Base-by-base conservation (phyloP, 2,113 vertebrate species). In the Lonchura striata region DNA sequence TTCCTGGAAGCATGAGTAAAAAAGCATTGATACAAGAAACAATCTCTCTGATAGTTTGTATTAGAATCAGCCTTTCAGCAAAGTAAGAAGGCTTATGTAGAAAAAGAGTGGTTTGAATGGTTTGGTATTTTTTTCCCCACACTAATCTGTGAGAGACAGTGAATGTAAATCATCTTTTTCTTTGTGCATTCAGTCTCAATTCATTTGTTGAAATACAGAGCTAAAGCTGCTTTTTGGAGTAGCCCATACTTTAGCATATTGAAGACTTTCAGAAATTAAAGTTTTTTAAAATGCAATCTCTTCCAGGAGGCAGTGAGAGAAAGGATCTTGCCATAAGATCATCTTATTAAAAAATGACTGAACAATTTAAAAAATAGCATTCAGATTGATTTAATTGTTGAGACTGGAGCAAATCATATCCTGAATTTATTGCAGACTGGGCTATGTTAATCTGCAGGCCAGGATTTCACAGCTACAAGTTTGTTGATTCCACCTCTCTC, bases 331-430 rank as follows among this genome's bases (percentile, higher is more conserved):
- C 81, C 94, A 96, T 83, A 80, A 87, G 13, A 91, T 95, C 84
- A 95, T 96, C 84, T 91, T 94, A 72, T 90, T 97, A 92, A 96
- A 96, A 87, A 94, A 94, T 94, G 92, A 96, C 92, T 96, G 72
- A 96, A 92, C 96, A 92, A 96, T 96, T 97, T 97, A 95, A 84
- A 92, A 97, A 97, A 92, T 93, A 95, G 79, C 90, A 92, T 90
- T 92, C 90, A 96, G 78, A 84, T 54, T 71, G 88, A 96, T 91
- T 96, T 96, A 74, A 95, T 94, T 92, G 92, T 96, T 82, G 93
- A 91, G 79, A 81, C 94, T 94, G 88, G 78, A 95, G 76, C 74
- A 92, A 89, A 97, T 98, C 92, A 97, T 85, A 89, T 95, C 52
- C 86, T 96, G 68, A 90, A 95, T 95, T 94, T 95, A 95, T 96